Conservation (phyloP, 1,140 invertebrate genomes). For the Xylocopa sonorina region DNA sequence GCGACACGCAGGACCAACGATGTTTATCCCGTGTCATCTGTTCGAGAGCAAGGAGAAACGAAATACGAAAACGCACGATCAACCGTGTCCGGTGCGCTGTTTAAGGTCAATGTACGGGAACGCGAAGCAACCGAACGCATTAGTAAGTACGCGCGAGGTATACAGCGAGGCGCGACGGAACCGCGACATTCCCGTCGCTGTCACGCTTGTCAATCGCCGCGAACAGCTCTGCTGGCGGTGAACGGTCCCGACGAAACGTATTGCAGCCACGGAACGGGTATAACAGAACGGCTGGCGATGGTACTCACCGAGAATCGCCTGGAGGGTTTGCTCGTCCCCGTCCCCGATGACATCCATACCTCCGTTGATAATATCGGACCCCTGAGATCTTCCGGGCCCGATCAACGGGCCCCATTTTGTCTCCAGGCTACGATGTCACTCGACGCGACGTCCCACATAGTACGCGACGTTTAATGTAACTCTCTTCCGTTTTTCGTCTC, state of each 20-base stretch:
- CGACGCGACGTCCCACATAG: conserved; percentile 72
- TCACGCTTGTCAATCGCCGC: conserved; percentile 50
- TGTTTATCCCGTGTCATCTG: conserved; percentile 22
- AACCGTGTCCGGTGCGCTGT: conserved; percentile 48
- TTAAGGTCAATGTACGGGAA: conserved; percentile 61
- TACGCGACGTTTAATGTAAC: conserved; percentile 34
- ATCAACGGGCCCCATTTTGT: conserved; percentile 79
- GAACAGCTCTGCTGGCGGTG: neutral
- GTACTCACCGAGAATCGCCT: conserved; percentile 79
- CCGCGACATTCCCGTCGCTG: conserved; percentile 54
- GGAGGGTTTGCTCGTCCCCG: conserved; percentile 80
- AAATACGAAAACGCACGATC: conserved; percentile 46
- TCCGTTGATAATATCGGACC: conserved; percentile 69
- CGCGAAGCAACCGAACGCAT: conserved; percentile 37
- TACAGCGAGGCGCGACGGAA: conserved; percentile 35
- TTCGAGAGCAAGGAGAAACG: neutral
- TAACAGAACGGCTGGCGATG: neutral
- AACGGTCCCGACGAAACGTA: neutral
- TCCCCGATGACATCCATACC: conserved; percentile 81
- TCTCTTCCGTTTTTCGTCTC: conserved; percentile 52
- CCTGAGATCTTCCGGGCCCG: conserved; percentile 72
- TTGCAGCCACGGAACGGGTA: neutral
- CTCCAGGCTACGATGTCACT: conserved; percentile 63
- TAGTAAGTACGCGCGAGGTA: conserved; percentile 13
- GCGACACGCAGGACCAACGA: no score